Evolutionary conservation across 2,888 invertebrate species (phyloP).

Genomic region (Graphium colonna): DNA sequence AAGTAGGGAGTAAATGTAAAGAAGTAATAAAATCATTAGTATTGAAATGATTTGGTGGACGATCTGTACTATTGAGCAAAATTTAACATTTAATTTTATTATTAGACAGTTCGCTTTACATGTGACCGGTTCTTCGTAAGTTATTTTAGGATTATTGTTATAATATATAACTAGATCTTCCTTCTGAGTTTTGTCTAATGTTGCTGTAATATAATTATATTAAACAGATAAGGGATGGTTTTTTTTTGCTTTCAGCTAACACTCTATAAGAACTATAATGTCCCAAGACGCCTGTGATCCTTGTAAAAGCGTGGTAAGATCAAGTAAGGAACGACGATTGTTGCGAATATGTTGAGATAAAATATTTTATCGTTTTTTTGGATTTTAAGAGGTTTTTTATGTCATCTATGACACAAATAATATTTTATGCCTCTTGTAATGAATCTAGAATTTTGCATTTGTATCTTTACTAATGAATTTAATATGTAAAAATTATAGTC

Average conservation of each 20-base stretch:
- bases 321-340: neutral
- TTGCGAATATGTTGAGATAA: conserved; percentile 32
- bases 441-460: too few species aligned
- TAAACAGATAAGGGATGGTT: neutral
- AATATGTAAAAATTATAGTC: too few species aligned
- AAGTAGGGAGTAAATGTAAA: too few species aligned
- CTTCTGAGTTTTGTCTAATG: conserved; percentile 26
- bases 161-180: conserved; percentile 31
- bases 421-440: too few species aligned
- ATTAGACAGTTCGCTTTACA: conserved; percentile 15
- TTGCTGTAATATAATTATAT: neutral
- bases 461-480: neutral
- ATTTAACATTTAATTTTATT: conserved; percentile 13
- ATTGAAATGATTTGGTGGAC: conserved; percentile 18
- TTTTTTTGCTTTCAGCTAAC: too few species aligned
- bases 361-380: conserved; percentile 2
- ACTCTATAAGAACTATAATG: too few species aligned
- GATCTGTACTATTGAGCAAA: conserved; percentile 23
- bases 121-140: conserved; percentile 22
- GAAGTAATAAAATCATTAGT: neutral
- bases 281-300: too few species aligned
- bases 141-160: conserved; percentile 16
- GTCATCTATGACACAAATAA: neutral
- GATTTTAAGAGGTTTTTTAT: neutral
- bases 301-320: neutral